These are phyloP conservation scores for Rhopalosiphum padi DNA, from an alignment of 1,140 invertebrate genomes.

Conservation along the genomic window DNA sequence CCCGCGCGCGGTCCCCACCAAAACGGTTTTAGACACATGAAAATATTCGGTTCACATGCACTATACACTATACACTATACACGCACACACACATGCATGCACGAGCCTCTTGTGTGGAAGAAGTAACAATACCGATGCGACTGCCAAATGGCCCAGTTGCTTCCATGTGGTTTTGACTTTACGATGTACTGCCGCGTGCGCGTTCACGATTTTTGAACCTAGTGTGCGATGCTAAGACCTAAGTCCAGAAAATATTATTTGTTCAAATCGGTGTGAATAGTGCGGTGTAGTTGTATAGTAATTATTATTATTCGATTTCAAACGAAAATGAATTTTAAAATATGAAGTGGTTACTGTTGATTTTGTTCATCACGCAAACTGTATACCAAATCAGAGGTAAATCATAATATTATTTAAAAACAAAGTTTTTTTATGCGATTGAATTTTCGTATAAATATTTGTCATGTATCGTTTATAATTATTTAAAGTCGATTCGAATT, in stretches of 20 bases:
- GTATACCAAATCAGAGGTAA: background rate
- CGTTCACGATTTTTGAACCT: background rate
- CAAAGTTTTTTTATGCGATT: background rate
- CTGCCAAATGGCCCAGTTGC: constrained; percentile 31
- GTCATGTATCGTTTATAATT: background rate
- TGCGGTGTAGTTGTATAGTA: background rate
- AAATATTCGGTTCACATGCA: constrained; percentile 41
- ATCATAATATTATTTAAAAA: background rate
- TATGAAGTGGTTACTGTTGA: constrained; percentile 1
- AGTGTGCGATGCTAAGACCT: background rate
- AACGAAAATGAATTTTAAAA: background rate
- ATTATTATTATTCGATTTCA: background rate
- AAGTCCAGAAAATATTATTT: background rate
- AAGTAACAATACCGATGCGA: constrained; percentile 43
- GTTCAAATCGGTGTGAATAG: background rate
- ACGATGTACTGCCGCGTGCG: background rate
- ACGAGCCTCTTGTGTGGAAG: constrained; percentile 24
- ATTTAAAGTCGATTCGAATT: background rate
- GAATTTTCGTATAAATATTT: background rate
- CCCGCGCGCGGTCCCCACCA: constrained; percentile 11
- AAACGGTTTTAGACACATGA: constrained; percentile 44
- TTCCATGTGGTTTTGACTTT: constrained; percentile 49
- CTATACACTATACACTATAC: background rate
- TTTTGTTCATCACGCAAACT: background rate
- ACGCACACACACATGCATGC: background rate